phyloP scores from a whole-genome alignment of 2,797 vertebrate genomes.

The Bovichtus variegatus region DNA sequence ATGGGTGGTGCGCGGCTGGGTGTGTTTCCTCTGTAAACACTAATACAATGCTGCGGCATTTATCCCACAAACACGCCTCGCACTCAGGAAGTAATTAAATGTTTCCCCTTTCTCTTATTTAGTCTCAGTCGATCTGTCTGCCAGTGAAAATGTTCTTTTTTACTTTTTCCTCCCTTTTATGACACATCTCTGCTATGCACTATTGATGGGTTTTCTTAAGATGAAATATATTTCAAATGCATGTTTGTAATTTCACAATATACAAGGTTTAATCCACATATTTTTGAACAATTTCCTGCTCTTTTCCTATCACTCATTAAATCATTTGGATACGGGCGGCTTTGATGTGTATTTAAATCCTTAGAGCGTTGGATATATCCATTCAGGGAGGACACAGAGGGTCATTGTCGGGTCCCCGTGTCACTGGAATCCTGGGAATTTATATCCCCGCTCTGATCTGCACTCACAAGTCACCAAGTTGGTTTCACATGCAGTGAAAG shows the following conservation, averaged over 20 bases:
- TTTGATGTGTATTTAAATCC: conserved; percentile 34
- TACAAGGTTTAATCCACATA: background rate
- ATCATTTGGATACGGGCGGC: background rate
- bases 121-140: background rate
- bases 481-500: conserved; percentile 40
- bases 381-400: conserved; percentile 44
- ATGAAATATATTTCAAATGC: background rate
- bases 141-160: conserved; percentile 7
- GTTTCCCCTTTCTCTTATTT: conserved; percentile 59
- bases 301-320: conserved; percentile 3
- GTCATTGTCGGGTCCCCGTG: conserved; percentile 50
- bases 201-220: background rate
- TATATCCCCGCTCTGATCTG: conserved; percentile 57
- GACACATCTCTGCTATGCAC: background rate
- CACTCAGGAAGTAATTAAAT: conserved; percentile 65
- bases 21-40: conserved; percentile 74
- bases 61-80: conserved; percentile 44
- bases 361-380: background rate
- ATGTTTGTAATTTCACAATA: background rate
- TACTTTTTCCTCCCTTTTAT: background rate
- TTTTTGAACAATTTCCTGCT: background rate
- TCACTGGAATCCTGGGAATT: conserved; percentile 66
- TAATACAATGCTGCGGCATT: conserved; percentile 67
- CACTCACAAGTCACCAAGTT: conserved; percentile 28
- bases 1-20: conserved; percentile 55